Conservation (phyloP, 2,888 invertebrate species). For the Lamellibrachia satsuma region DNA sequence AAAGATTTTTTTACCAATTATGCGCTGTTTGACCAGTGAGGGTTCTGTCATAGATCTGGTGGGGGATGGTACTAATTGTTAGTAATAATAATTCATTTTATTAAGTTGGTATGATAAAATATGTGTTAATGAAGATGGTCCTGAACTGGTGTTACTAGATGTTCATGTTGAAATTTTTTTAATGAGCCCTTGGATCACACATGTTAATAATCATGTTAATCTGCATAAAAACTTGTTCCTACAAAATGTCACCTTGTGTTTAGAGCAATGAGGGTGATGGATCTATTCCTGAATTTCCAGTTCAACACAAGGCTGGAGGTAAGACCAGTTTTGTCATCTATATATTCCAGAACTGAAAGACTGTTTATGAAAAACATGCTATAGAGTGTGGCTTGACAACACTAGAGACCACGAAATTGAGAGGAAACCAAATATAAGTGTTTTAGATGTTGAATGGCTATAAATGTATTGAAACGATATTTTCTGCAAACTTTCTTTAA, state of each 20-base stretch:
- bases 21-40: too few relatives aligned
- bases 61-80: neutral
- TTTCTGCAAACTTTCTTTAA: neutral
- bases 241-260: constrained; percentile 22
- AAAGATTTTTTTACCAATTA: too few relatives aligned
- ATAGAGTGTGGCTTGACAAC: neutral
- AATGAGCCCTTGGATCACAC: too few relatives aligned
- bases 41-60: neutral
- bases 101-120: neutral
- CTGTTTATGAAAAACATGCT: neutral
- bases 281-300: constrained; percentile 62
- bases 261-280: constrained; percentile 60
- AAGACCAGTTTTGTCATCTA: neutral
- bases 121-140: too few relatives aligned
- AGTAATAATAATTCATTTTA: neutral
- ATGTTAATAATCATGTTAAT: too few relatives aligned
- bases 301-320: constrained; percentile 62
- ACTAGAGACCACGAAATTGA: neutral
- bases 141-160: too few relatives aligned
- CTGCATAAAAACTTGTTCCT: neutral
- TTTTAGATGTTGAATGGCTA: neutral
- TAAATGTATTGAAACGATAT: neutral
- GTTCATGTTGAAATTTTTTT: too few relatives aligned
- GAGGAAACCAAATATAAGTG: neutral
- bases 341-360: neutral